Conservation (phyloP, 2,113 vertebrate genomes). For the Dermatemys mawii region DNA sequence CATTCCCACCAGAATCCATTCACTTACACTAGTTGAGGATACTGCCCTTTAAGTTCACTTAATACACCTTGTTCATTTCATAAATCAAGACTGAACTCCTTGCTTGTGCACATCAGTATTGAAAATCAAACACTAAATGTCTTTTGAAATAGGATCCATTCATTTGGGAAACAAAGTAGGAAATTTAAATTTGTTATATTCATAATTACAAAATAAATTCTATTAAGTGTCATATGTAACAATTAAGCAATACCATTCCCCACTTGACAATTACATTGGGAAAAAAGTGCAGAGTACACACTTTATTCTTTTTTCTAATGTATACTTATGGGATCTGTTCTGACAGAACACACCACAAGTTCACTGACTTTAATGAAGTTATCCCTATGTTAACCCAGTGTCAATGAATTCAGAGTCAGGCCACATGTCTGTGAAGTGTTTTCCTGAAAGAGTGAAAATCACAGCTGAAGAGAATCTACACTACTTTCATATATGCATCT, state of each 20-base stretch:
- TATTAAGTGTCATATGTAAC: slow-evolving; percentile 48
- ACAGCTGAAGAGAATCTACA: neutral
- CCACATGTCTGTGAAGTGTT: neutral
- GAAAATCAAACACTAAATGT: slow-evolving; percentile 44
- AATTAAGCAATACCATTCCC: neutral
- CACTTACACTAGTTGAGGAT: slow-evolving; percentile 19
- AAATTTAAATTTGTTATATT: slow-evolving; percentile 27
- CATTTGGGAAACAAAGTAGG: neutral
- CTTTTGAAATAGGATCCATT: neutral
- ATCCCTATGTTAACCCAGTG: neutral
- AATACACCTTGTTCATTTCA: slow-evolving; percentile 16
- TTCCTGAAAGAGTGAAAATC: neutral
- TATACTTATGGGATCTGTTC: neutral
- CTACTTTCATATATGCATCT: neutral
- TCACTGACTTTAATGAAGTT: neutral
- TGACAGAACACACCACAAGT: neutral
- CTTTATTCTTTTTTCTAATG: neutral
- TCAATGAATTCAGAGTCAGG: slow-evolving; percentile 4
- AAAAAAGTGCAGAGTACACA: neutral
- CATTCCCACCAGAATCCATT: neutral
- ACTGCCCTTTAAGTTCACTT: slow-evolving; percentile 33
- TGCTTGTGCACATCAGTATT: slow-evolving; percentile 31
- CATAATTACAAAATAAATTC: slow-evolving; percentile 31
- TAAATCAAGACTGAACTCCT: slow-evolving; percentile 42
- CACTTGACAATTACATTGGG: neutral